Conservation (phyloP, 2,888 invertebrate species). For the Agrilus cyanescens region DNA sequence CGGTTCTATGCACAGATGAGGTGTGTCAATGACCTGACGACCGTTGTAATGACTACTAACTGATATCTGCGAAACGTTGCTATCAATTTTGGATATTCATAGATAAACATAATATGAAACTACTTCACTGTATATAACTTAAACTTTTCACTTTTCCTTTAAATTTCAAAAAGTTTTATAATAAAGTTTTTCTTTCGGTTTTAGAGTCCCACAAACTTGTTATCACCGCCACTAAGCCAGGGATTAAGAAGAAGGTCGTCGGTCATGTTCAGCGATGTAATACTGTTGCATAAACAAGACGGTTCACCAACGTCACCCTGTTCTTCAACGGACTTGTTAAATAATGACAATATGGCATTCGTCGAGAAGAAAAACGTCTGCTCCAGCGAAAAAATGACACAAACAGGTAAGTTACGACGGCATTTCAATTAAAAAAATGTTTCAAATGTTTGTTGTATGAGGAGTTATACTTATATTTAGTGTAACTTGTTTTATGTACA, state of each 20-base stretch:
- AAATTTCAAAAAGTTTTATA: background rate
- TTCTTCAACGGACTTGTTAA: constrained; percentile 26
- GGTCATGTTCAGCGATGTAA: constrained; percentile 82
- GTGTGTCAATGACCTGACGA: too few relatives aligned
- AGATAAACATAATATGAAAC: too few relatives aligned
- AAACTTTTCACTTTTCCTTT: too few relatives aligned
- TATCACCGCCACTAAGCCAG: constrained; percentile 62
- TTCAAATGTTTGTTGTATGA: background rate
- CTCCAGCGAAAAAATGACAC: constrained; percentile 82
- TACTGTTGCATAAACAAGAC: constrained; percentile 50
- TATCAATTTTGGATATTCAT: too few relatives aligned
- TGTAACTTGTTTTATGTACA: too few relatives aligned
- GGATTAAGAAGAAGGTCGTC: constrained; percentile 65
- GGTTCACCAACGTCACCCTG: constrained; percentile 21
- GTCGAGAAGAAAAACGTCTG: constrained; percentile 52
- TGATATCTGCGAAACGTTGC: too few relatives aligned
- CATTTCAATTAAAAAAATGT: too few relatives aligned
- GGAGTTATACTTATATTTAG: background rate
- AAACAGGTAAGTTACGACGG: constrained; percentile 53
- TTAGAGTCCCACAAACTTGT: constrained; percentile 54
- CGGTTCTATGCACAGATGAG: too few relatives aligned
- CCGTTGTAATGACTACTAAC: too few relatives aligned
- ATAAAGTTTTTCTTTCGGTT: constrained; percentile 7
- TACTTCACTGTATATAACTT: too few relatives aligned
- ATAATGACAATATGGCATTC: constrained; percentile 19